These are phyloP conservation scores for Eulimnadia texana DNA, from an alignment of 1,140 invertebrate species.

Conservation along the genomic window DNA sequence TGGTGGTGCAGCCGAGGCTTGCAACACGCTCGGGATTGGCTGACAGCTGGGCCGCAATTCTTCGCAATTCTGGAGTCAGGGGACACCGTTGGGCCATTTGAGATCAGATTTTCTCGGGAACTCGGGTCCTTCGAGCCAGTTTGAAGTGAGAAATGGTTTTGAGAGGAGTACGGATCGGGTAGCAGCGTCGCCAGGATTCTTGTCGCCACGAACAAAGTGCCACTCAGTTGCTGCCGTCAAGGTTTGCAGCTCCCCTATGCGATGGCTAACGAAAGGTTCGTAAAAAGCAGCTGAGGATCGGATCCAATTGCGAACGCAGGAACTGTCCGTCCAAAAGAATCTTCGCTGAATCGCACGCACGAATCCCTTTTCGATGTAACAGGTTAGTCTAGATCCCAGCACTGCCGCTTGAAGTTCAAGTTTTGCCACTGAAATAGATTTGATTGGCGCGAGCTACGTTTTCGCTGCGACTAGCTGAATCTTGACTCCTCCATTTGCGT, in stretches of 20 bases:
- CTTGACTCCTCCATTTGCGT: background rate
- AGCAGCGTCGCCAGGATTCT: background rate
- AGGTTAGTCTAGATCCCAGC: background rate
- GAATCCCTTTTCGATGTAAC: background rate
- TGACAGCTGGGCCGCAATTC: background rate
- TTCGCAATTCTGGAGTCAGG: background rate
- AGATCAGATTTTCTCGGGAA: background rate
- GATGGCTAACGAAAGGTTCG: background rate
- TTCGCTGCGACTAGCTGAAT: constrained; percentile 24
- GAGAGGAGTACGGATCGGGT: background rate
- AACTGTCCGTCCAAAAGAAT: constrained; percentile 6
- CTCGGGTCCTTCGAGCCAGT: background rate
- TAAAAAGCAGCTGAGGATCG: background rate
- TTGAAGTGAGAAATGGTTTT: background rate
- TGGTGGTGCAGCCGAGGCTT: background rate
- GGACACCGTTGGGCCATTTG: background rate
- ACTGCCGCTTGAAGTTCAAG: constrained; percentile 33
- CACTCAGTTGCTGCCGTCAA: background rate
- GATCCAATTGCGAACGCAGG: background rate
- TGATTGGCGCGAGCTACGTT: constrained; percentile 30
- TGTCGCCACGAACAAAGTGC: background rate
- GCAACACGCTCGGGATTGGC: background rate
- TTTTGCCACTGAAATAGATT: constrained; percentile 30
- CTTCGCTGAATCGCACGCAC: background rate
- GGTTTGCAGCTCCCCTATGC: constrained; percentile 6